A percentile compares a stretch with the other conserved stretches of the same genome.
phyloP scores from a whole-genome alignment of 2,888 invertebrate genomes.

The Acheta domesticus region DNA sequence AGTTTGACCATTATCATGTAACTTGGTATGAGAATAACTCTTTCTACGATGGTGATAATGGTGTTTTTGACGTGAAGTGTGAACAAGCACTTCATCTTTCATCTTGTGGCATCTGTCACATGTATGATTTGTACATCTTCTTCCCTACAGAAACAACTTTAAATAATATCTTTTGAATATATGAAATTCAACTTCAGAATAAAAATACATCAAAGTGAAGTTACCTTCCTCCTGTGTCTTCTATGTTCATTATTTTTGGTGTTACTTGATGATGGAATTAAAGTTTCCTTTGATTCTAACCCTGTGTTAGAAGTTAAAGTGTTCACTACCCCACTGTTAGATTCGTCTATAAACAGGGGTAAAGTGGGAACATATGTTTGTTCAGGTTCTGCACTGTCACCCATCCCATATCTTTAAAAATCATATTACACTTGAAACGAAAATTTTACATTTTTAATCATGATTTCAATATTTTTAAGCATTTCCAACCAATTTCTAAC shows the following conservation, averaged over 20 bases:
- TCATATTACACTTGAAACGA: too few relatives aligned
- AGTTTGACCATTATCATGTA: not conserved
- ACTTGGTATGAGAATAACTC: not conserved
- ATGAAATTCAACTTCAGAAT: too few relatives aligned
- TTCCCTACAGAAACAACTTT: not conserved
- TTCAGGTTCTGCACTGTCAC: not conserved
- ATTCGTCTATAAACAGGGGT: not conserved
- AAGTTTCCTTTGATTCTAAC: too few relatives aligned
- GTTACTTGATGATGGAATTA: too few relatives aligned
- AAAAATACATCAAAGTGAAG: too few relatives aligned
- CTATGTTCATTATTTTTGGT: not conserved
- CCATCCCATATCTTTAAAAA: not conserved
- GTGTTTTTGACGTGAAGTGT: constrained; percentile 19
- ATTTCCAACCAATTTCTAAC: too few relatives aligned
- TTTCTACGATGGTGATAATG: constrained; percentile 25
- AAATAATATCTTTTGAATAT: not conserved
- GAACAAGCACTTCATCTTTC: constrained; percentile 28
- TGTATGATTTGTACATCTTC: not conserved
- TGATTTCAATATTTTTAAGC: too few relatives aligned
- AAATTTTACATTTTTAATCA: too few relatives aligned
- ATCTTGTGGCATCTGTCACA: not conserved
- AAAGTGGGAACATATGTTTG: not conserved
- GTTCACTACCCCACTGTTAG: not conserved
- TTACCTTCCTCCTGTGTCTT: not conserved
- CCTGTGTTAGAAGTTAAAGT: not conserved